phyloP scores from a whole-genome alignment of 2,797 vertebrate species.

The Clarias platycephalus region DNA sequence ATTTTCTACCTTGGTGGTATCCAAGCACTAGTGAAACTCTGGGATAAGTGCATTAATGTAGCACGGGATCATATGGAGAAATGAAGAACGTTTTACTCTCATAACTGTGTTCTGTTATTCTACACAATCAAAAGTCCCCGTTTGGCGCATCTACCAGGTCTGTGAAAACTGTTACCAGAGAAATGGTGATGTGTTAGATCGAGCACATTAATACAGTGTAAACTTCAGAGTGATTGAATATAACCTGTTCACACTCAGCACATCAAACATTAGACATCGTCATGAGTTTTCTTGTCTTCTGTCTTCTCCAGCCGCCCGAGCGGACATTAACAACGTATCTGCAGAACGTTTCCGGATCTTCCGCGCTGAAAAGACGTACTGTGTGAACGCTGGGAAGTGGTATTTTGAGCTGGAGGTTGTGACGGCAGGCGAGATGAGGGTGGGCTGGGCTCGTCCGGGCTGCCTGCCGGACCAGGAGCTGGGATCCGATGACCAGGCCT shows the following conservation, averaged over 20 bases:
- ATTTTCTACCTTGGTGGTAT: no score
- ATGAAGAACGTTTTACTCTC: no score
- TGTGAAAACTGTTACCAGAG: neutral
- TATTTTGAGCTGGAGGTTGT: constrained; percentile 93
- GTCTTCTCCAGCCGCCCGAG: constrained; percentile 70
- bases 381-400: constrained; percentile 89
- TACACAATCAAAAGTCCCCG: no score
- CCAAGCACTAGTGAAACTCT: no score
- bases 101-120: no score
- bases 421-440: constrained; percentile 89
- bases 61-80: no score
- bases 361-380: constrained; percentile 89
- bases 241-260: neutral
- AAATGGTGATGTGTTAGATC: neutral
- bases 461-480: constrained; percentile 90
- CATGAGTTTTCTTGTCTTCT: neutral
- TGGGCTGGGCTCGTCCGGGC: constrained; percentile 89
- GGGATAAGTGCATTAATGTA: no score
- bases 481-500: constrained; percentile 89
- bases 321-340: constrained; percentile 74
- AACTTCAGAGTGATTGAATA: neutral
- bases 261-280: no score
- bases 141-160: no score
- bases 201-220: neutral
- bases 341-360: constrained; percentile 90